Evolutionary conservation across 2,888 invertebrate genomes (phyloP), one percentile per base, ranked within the genome.

Genomic region (Drosophila ezoana): DNA sequence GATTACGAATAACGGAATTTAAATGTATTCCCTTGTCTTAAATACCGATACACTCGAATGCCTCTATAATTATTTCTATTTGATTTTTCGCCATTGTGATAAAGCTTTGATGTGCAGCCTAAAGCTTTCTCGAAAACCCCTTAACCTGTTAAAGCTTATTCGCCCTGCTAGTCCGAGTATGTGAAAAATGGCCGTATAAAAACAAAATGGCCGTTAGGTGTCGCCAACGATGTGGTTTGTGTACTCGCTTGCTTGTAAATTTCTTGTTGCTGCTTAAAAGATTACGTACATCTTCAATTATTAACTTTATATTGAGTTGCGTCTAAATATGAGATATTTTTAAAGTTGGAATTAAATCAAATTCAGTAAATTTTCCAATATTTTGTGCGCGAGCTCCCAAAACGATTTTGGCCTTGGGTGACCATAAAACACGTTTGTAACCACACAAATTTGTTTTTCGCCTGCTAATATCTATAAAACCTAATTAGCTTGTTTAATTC

Each of bases 401-500:
- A 49, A 8, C 3, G 13, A 33, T 23, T 35, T 4, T 6, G 32
- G 14, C 57, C 28, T 20, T 10, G 37, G 37, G 9, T 14, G 28
- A 16, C 16, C 32, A 16, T 45, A 18, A 23, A 33, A 37, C 35
- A 14, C 10, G 20, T 38, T 16, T 60, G 20, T 23, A 40, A 38
- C 41, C 52, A 51, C 47, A 59, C 20, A 60, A 59, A 70, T 61
- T 65, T 49, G 28, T 57, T 64, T 69, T 45, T 35, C 60, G 51
- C 38, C 33, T 48, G 43, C 33, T 60, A 51, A 38, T 44, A 44
- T 32, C 33, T 32, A 70, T 70, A 66, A 85, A 81, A 70, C 69
- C 67, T 76, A 85, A 83, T 83, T 82, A 82, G 80, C 72, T 74
- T 82, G 77, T 72, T 66, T 79, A 76, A 71, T 82, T 71, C 65